Evolutionary conservation across 2,113 vertebrate species (phyloP).

Genomic region (Anseranas semipalmata): DNA sequence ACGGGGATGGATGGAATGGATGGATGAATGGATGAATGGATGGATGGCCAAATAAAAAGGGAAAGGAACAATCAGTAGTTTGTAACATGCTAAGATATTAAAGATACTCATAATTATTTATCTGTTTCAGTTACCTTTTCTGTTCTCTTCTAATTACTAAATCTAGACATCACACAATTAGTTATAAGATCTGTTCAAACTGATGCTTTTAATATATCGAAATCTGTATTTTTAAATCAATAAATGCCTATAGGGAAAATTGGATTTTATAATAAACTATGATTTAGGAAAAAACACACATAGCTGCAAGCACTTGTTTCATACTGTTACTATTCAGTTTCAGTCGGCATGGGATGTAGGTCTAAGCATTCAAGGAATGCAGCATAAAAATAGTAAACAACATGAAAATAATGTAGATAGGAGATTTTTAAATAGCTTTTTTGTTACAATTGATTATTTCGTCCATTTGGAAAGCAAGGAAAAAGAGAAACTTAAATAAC

Average conservation of each 20-base stretch:
- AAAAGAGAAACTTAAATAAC: background rate
- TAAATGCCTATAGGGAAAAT: background rate
- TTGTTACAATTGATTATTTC: background rate
- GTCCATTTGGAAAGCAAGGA: background rate
- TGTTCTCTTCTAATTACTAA: slow-evolving; percentile 35
- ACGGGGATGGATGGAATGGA: slow-evolving; percentile 40
- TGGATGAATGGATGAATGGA: background rate
- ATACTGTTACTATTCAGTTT: background rate
- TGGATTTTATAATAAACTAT: background rate
- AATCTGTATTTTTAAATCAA: background rate
- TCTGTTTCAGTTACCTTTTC: slow-evolving; percentile 27
- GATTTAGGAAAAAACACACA: background rate
- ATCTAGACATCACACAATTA: background rate
- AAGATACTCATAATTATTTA: slow-evolving; percentile 26
- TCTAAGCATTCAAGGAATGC: background rate
- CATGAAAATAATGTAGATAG: background rate
- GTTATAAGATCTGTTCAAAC: background rate
- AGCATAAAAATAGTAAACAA: background rate
- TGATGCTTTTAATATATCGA: background rate
- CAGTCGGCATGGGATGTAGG: background rate
- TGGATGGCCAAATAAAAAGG: slow-evolving; percentile 68
- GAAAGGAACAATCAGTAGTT: slow-evolving; percentile 69
- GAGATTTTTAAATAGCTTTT: background rate
- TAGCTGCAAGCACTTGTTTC: background rate
- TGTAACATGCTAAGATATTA: slow-evolving; percentile 50